Evolutionary conservation across 2,888 invertebrate species (phyloP).

Genomic region (Nomada fucata): DNA sequence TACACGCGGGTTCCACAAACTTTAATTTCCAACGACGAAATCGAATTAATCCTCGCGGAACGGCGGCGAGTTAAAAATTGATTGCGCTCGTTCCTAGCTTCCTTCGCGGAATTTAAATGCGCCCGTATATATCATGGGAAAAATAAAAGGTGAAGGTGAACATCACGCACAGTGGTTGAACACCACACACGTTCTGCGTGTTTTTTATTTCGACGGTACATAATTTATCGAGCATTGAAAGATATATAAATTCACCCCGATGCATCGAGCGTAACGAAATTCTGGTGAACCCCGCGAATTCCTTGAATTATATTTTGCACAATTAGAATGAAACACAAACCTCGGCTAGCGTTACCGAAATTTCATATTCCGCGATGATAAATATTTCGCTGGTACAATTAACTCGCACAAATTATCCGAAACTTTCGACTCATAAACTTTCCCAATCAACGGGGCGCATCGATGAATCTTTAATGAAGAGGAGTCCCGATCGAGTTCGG

Average conservation of each 20-base stretch:
- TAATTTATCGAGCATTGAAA: neutral
- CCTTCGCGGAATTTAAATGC: neutral
- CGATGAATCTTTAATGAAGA: neutral
- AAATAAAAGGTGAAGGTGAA: too few species aligned
- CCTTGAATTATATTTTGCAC: neutral
- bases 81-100: constrained; percentile 3
- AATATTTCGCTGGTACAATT: too few species aligned
- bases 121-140: neutral
- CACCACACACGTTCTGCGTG: neutral
- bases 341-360: too few species aligned
- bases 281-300: too few species aligned
- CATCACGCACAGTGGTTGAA: neutral
- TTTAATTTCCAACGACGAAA: constrained; percentile 61
- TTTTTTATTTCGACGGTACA: neutral
- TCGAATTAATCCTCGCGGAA: constrained; percentile 55
- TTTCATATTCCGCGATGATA: neutral
- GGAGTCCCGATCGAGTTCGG: constrained; percentile 17
- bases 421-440: neutral
- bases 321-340: neutral
- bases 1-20: constrained; percentile 39
- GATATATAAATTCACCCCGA: neutral
- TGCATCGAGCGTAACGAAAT: too few species aligned
- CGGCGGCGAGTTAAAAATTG: constrained; percentile 57
- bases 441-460: neutral
- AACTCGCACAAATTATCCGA: neutral